phyloP scores from a whole-genome alignment of 2,888 invertebrate genomes.

The Tuta absoluta region DNA sequence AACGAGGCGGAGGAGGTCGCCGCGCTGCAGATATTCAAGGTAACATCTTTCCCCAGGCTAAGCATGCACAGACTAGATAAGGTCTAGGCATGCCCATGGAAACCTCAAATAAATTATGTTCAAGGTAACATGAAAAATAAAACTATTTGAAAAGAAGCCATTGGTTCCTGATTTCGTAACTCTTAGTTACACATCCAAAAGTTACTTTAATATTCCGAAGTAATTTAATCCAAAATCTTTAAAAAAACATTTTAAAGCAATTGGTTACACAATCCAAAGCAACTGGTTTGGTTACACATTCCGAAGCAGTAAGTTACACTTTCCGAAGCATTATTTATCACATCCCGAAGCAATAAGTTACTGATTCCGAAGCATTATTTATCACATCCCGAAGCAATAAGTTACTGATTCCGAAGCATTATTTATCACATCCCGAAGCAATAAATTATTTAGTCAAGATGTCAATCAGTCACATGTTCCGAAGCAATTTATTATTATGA shows the following conservation, averaged over 20 bases:
- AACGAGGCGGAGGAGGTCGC: slow-evolving; percentile 93
- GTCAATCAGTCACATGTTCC: too few species aligned
- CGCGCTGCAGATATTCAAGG: slow-evolving; percentile 93
- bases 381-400: background rate
- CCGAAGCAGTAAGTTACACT: background rate
- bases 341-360: background rate
- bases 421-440: background rate
- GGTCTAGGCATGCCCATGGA: slow-evolving; percentile 76
- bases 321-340: slow-evolving; percentile 19
- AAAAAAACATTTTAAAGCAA: too few species aligned
- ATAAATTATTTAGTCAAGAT: too few species aligned
- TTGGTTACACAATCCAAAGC: background rate
- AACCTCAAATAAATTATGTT: slow-evolving; percentile 72
- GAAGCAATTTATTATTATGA: too few species aligned
- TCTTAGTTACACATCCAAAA: too few species aligned
- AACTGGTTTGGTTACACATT: background rate
- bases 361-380: background rate
- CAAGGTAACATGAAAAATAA: too few species aligned
- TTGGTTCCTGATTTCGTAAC: background rate
- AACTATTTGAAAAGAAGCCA: too few species aligned
- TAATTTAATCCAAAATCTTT: too few species aligned
- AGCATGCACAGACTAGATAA: slow-evolving; percentile 93
- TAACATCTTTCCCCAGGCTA: slow-evolving; percentile 63
- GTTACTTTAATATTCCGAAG: too few species aligned
- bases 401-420: background rate